Evolutionary conservation across 2,797 vertebrate genomes (phyloP).

Genomic region (Nyctibius grandis): DNA sequence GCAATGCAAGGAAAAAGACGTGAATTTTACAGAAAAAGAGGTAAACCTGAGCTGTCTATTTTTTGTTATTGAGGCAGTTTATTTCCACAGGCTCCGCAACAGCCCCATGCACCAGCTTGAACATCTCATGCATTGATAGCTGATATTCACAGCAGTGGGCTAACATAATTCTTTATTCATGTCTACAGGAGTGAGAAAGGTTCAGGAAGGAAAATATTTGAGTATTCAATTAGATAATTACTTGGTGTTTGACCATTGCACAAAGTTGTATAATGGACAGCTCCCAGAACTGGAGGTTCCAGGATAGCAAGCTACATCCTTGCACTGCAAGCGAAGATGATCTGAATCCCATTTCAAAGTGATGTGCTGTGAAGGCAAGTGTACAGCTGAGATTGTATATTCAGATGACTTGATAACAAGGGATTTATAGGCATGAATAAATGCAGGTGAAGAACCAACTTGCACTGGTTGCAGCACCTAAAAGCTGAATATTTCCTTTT

Average conservation of each 20-base stretch:
- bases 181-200: neutral
- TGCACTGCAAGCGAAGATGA: neutral
- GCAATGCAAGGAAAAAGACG: constrained; percentile 7
- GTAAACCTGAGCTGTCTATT: neutral
- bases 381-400: neutral
- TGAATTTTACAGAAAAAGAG: constrained; percentile 11
- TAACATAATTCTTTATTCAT: neutral
- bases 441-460: neutral
- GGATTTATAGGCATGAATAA: neutral
- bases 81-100: neutral
- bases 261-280: neutral
- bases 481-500: neutral
- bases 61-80: neutral
- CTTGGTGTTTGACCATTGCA: neutral
- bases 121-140: neutral
- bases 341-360: rapidly evolving
- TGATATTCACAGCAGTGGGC: neutral
- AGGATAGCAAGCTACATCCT: neutral
- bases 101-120: neutral
- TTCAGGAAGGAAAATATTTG: neutral
- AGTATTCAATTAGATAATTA: neutral
- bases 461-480: neutral
- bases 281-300: neutral
- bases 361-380: neutral
- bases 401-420: neutral